These are phyloP conservation scores for Micrasema minimum DNA, from an alignment of 1,140 invertebrate species.

Conservation along the genomic window DNA sequence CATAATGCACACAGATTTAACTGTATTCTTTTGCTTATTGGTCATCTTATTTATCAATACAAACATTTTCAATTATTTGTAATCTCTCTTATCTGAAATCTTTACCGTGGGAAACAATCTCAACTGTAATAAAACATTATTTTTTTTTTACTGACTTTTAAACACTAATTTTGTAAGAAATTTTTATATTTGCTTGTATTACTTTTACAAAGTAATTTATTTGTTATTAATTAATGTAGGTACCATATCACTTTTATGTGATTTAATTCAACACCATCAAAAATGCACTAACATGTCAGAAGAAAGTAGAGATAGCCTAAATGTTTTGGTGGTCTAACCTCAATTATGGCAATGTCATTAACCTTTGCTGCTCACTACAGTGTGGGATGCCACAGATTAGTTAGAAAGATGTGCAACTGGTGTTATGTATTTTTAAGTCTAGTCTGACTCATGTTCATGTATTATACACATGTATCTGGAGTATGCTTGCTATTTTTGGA, in stretches of 20 bases:
- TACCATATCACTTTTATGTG: too few relatives aligned
- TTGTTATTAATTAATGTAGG: too few relatives aligned
- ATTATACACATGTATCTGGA: slow-evolving; percentile 3
- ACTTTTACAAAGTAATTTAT: too few relatives aligned
- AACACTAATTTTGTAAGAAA: too few relatives aligned
- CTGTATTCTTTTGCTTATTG: slow-evolving; percentile 16
- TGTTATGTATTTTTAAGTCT: slow-evolving; percentile 34
- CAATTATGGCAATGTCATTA: slow-evolving; percentile 36
- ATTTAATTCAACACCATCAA: background rate
- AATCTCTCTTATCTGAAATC: slow-evolving; percentile 5
- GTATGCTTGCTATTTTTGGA: background rate
- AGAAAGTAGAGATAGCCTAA: slow-evolving; percentile 35
- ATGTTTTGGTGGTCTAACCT: slow-evolving; percentile 38
- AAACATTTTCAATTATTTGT: background rate
- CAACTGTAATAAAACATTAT: too few relatives aligned
- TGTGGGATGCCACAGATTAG: slow-evolving; percentile 40
- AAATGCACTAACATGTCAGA: slow-evolving; percentile 34
- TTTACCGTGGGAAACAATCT: too few relatives aligned
- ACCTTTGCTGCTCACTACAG: slow-evolving; percentile 23
- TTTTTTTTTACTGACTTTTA: too few relatives aligned
- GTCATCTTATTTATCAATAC: slow-evolving; percentile 30
- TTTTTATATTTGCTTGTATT: too few relatives aligned
- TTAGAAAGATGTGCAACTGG: slow-evolving; percentile 25
- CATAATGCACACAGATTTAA: slow-evolving; percentile 22
- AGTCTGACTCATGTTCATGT: slow-evolving; percentile 19